These are phyloP conservation scores for Cydia pomonella DNA, from an alignment of 1,140 invertebrate species.

Conservation along the genomic window DNA sequence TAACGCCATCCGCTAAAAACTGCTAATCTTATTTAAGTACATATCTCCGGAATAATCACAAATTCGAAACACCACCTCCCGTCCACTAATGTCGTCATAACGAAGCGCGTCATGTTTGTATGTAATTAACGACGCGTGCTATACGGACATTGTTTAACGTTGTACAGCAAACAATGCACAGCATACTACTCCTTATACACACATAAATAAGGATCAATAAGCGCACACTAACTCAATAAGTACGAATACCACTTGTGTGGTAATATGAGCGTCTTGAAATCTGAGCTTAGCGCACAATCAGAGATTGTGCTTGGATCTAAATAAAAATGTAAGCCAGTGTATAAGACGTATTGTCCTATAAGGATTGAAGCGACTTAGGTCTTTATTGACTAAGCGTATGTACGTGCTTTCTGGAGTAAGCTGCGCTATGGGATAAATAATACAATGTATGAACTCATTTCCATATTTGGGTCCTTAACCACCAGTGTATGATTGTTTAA, in stretches of 20 bases:
- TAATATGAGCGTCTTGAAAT: slow-evolving; percentile 60
- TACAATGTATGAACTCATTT: not conserved
- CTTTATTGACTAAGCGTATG: not conserved
- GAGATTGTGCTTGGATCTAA: slow-evolving; percentile 42
- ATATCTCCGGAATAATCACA: too few relatives aligned
- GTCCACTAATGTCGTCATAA: slow-evolving; percentile 47
- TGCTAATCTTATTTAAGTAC: too few relatives aligned
- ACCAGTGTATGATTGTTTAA: not conserved
- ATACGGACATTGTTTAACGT: slow-evolving; percentile 69
- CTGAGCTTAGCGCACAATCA: slow-evolving; percentile 59
- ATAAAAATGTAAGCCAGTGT: not conserved
- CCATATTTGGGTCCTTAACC: not conserved
- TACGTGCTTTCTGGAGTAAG: not conserved
- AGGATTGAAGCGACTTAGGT: not conserved
- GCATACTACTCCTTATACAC: slow-evolving; percentile 13
- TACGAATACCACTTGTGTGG: slow-evolving; percentile 64
- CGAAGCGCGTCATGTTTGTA: slow-evolving; percentile 62
- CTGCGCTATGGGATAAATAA: not conserved
- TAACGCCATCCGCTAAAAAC: too few relatives aligned
- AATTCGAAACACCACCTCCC: slow-evolving; percentile 35
- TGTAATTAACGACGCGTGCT: slow-evolving; percentile 72
- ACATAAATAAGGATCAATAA: not conserved
- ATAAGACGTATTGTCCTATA: not conserved
- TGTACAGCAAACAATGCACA: slow-evolving; percentile 26
- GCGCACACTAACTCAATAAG: slow-evolving; percentile 1